phyloP scores from a whole-genome alignment of 1,140 invertebrate genomes.

The Oncopeltus fasciatus region DNA sequence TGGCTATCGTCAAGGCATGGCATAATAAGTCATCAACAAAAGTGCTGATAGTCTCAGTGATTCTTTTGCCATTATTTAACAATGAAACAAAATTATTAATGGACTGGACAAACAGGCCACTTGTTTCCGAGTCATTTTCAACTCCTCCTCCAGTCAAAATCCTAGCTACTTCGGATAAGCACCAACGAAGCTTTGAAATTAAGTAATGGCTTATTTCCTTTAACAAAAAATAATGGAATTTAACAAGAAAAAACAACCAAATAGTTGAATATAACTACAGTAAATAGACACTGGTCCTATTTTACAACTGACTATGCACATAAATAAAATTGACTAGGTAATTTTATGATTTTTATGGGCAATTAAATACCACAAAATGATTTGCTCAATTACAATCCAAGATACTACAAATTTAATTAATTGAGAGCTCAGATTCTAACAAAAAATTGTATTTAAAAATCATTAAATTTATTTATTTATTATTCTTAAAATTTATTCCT shows the following conservation, averaged over 20 bases:
- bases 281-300: background rate
- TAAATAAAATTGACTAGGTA: background rate
- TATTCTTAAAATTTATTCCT: no score
- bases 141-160: constrained; percentile 2
- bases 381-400: no score
- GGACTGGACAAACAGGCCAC: constrained; percentile 10
- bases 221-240: background rate
- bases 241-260: background rate
- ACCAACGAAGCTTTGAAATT: constrained; percentile 12
- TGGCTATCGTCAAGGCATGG: constrained; percentile 22
- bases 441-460: no score
- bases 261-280: background rate
- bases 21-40: constrained; percentile 21
- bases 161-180: constrained; percentile 7
- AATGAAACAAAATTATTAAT: constrained; percentile 1
- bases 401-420: no score
- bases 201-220: constrained; percentile 10
- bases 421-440: no score
- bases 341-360: no score
- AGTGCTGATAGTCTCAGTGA: background rate
- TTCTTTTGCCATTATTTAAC: background rate
- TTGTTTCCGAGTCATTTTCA: background rate
- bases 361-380: no score
- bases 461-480: no score
- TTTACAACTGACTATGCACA: background rate